These are phyloP conservation scores for Drepanosiphum platanoidis DNA, from an alignment of 2,888 invertebrate genomes.

Conservation along the genomic window DNA sequence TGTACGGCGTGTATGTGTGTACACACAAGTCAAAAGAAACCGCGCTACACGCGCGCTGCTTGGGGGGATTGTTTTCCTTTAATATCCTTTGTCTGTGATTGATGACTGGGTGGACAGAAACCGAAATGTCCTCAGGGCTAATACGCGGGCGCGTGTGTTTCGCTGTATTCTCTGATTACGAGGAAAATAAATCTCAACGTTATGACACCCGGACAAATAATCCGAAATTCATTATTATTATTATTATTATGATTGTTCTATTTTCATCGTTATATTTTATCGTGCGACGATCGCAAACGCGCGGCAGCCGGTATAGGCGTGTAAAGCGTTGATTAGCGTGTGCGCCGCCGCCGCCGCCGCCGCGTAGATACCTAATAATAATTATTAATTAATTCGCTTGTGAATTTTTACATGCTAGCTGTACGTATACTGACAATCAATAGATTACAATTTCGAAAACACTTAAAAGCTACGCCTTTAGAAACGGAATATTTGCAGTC, in stretches of 20 bases:
- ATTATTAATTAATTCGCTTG: too few species aligned
- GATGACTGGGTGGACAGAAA: slow-evolving; percentile 60
- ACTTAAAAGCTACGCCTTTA: too few species aligned
- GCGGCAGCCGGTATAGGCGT: neutral
- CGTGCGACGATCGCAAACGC: neutral
- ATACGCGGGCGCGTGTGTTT: slow-evolving; percentile 27
- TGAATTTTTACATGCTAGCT: too few species aligned
- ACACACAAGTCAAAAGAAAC: slow-evolving; percentile 53
- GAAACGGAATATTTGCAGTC: too few species aligned
- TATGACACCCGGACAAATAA: slow-evolving; percentile 10
- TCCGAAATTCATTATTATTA: neutral
- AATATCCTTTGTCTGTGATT: slow-evolving; percentile 55
- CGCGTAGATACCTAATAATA: too few species aligned
- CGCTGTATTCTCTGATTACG: slow-evolving; percentile 15
- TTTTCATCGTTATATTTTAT: too few species aligned
- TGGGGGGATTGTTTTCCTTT: slow-evolving; percentile 44
- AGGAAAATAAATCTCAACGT: slow-evolving; percentile 25
- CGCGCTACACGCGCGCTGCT: slow-evolving; percentile 3
- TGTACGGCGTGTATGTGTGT: slow-evolving; percentile 16
- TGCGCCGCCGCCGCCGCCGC: too few species aligned
- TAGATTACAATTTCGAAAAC: too few species aligned
- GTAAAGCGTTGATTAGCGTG: too few species aligned
- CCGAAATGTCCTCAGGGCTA: slow-evolving; percentile 43
- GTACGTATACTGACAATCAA: too few species aligned
- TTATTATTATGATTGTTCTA: too few species aligned